Conservation (phyloP, 1,140 invertebrate genomes). For the Drosophila teissieri region DNA sequence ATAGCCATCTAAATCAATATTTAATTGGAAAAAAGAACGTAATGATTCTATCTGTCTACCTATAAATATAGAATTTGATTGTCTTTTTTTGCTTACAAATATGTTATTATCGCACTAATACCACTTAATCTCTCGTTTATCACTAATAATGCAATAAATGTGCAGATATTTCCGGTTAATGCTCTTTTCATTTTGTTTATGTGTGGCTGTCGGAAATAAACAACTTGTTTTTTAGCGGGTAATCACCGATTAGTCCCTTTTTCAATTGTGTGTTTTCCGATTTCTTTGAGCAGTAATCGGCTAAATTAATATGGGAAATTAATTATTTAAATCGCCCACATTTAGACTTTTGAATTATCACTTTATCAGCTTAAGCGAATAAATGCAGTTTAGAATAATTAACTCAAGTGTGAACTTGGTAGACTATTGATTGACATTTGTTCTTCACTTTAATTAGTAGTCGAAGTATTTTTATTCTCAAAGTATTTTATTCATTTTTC, state of each 20-base stretch:
- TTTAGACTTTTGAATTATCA: not conserved
- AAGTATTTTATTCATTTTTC: conserved; percentile 26
- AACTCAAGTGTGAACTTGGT: no score
- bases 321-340: not conserved
- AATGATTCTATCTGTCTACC: not conserved
- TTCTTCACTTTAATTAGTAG: not conserved
- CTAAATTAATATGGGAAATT: not conserved
- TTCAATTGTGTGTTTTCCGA: conserved; percentile 1
- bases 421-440: no score
- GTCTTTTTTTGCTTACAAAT: not conserved
- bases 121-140: conserved; percentile 30
- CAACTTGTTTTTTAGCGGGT: not conserved
- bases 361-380: no score
- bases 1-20: not conserved
- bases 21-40: not conserved
- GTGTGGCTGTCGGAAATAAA: not conserved
- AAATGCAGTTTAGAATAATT: no score
- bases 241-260: conserved; percentile 1
- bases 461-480: not conserved
- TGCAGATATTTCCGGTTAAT: conserved; percentile 13
- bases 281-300: not conserved
- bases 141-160: conserved; percentile 23
- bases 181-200: conserved; percentile 9
- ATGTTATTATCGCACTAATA: conserved; percentile 4
- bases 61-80: not conserved